phyloP scores from a whole-genome alignment of 2,113 vertebrate species.

The Elachura formosa region DNA sequence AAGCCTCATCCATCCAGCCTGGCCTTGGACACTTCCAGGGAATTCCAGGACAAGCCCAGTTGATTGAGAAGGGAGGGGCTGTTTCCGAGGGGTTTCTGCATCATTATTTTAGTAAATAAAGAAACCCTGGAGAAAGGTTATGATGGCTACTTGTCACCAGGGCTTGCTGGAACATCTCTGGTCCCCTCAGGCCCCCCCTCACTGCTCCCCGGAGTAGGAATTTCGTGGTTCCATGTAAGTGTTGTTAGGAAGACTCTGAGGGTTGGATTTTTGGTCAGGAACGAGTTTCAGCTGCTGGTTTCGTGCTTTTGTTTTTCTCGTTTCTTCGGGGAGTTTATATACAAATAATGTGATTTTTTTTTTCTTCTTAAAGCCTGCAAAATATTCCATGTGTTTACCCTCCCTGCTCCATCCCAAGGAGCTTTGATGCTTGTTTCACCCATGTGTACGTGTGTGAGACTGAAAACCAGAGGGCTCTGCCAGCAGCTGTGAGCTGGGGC shows the following conservation, averaged over 20 bases:
- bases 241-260: not conserved
- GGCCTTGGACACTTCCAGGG: not conserved
- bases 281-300: not conserved
- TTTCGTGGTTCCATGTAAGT: rapidly evolving
- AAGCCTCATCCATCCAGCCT: not conserved
- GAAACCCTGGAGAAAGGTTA: rapidly evolving
- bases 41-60: not conserved
- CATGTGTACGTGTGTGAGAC: not conserved
- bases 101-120: rapidly evolving
- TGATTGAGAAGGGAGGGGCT: not conserved
- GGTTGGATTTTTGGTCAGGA: not conserved
- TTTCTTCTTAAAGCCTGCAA: not conserved
- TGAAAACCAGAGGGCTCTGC: rapidly evolving
- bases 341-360: not conserved
- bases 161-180: not conserved
- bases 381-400: not conserved
- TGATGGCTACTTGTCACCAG: rapidly evolving
- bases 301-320: not conserved
- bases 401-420: not conserved
- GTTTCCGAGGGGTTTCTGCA: rapidly evolving
- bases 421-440: not conserved
- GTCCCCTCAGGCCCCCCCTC: rapidly evolving
- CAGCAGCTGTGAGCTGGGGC: not conserved
- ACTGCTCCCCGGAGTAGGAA: not conserved
- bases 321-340: not conserved